Evolutionary conservation across 2,113 vertebrate genomes (phyloP).

Genomic region (Vulpes lagopus): DNA sequence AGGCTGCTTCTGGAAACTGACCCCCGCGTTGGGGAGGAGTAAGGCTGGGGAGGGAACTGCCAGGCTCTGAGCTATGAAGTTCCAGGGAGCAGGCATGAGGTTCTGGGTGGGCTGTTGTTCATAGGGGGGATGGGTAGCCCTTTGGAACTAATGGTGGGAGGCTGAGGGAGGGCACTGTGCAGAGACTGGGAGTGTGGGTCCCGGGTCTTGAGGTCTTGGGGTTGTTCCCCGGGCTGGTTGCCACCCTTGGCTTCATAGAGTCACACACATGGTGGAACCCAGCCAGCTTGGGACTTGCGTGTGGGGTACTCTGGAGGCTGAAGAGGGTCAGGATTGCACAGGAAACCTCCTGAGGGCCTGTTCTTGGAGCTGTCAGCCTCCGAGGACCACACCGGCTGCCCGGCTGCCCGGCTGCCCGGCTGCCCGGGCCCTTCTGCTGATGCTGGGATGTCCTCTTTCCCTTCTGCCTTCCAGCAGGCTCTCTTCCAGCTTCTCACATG

Average conservation of each 20-base stretch:
- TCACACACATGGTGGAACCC: accelerated
- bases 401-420: not conserved
- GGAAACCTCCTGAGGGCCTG: not conserved
- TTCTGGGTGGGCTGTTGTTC: not conserved
- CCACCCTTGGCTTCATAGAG: not conserved
- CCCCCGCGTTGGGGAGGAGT: not conserved
- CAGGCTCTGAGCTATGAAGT: constrained; percentile 17
- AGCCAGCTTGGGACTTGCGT: not conserved
- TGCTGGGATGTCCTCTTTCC: not conserved
- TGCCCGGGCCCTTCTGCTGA: not conserved
- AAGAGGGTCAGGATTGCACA: not conserved
- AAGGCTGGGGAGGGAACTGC: not conserved
- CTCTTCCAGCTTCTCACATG: not conserved
- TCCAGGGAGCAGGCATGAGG: not conserved
- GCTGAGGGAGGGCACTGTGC: not conserved
- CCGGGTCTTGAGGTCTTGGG: accelerated
- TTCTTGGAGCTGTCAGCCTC: not conserved
- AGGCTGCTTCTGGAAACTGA: not conserved
- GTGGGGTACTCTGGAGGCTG: not conserved
- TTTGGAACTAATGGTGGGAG: not conserved
- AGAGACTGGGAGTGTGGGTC: not conserved
- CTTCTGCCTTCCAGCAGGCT: not conserved
- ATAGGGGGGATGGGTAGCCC: not conserved
- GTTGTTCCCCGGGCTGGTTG: not conserved
- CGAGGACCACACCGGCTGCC: not conserved